Conservation (phyloP, 2,797 vertebrate species). For the Adelosebastes latens region DNA sequence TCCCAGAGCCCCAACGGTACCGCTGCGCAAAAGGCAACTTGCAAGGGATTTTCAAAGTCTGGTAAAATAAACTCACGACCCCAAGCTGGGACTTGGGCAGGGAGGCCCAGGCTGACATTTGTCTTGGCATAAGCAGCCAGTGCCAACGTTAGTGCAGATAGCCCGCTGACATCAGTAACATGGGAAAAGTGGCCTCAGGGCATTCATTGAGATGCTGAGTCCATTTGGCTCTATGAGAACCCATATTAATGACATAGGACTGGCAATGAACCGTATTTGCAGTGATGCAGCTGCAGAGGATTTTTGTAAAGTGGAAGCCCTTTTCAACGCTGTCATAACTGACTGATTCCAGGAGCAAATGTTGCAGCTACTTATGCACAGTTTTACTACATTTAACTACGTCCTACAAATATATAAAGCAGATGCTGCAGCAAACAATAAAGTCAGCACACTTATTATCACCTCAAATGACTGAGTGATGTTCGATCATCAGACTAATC, state of each 20-base stretch:
- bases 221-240: constrained; percentile 44
- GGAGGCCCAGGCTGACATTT: constrained; percentile 73
- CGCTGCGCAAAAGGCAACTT: constrained; percentile 30
- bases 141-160: constrained; percentile 55
- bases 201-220: constrained; percentile 31
- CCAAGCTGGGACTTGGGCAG: constrained; percentile 48
- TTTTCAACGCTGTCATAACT: not conserved
- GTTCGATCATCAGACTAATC: not conserved
- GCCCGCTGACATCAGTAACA: constrained; percentile 64
- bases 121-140: constrained; percentile 66
- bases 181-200: constrained; percentile 62
- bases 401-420: not conserved
- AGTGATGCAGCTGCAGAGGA: constrained; percentile 16
- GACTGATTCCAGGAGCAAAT: not conserved
- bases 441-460: not conserved
- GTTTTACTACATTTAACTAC: not conserved
- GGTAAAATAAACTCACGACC: constrained; percentile 60
- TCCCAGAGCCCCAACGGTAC: constrained; percentile 69
- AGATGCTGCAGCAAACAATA: not conserved
- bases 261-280: constrained; percentile 11
- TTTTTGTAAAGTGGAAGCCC: constrained; percentile 7
- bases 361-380: not conserved
- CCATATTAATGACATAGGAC: constrained; percentile 10
- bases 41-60: constrained; percentile 54
- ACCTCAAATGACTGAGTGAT: not conserved